A percentile compares a stretch with the other conserved stretches of the same genome.
phyloP scores from a whole-genome alignment of 2,797 vertebrate genomes.

The Megaceryle alcyon region DNA sequence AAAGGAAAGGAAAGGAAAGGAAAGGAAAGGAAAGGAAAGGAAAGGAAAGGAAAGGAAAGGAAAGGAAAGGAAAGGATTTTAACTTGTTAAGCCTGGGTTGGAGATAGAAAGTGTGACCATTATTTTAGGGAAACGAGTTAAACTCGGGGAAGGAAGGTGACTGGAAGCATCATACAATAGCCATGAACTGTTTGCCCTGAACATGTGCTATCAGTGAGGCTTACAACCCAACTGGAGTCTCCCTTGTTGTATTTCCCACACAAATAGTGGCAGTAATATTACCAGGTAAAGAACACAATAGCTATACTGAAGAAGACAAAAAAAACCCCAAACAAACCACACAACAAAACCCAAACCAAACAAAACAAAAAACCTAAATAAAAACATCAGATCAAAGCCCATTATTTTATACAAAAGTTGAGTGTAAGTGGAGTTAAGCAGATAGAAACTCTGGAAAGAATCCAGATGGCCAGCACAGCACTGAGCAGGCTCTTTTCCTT shows the following conservation, averaged over 20 bases:
- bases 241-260: background rate
- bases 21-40: background rate
- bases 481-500: background rate
- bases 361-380: background rate
- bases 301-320: background rate
- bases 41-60: background rate
- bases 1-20: background rate
- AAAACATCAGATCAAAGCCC: background rate
- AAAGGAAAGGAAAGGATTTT: background rate
- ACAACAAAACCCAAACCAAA: background rate
- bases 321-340: background rate
- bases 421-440: background rate
- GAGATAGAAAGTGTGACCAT: background rate
- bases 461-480: background rate
- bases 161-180: accelerated
- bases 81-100: background rate
- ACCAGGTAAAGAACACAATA: background rate
- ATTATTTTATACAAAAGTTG: background rate
- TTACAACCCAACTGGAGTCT: background rate
- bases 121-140: background rate
- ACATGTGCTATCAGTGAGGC: accelerated
- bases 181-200: background rate
- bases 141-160: background rate
- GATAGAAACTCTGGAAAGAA: background rate
- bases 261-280: background rate